Percentiles rank a stretch among this genome's conserved stretches.
Conservation (phyloP, 2,113 vertebrate species). For the Pavo muticus region DNA sequence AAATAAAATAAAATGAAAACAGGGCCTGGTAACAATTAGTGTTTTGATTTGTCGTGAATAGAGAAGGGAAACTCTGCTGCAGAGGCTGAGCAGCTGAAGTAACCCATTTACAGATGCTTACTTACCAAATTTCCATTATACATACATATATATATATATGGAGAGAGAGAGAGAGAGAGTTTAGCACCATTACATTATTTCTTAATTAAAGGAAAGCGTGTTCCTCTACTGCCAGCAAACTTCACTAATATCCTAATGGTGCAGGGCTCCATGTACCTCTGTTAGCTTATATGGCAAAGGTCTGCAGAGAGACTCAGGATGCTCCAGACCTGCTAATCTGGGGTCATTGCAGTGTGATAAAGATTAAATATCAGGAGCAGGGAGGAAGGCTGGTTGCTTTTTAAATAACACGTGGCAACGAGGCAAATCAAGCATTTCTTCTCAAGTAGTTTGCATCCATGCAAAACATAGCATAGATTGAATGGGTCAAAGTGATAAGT, state of each 20-base stretch:
- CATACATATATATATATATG: too few species aligned
- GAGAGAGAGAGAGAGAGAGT: too few species aligned
- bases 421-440: neutral
- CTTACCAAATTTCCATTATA: neutral
- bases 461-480: neutral
- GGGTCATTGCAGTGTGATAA: neutral
- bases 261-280: neutral
- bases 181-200: neutral
- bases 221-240: neutral
- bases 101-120: neutral
- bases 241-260: neutral
- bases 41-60: neutral
- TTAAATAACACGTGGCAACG: neutral
- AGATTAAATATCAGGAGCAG: neutral
- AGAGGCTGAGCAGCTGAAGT: neutral
- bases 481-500: neutral
- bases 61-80: neutral
- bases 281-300: neutral
- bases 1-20: neutral
- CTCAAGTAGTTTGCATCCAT: neutral
- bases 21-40: neutral
- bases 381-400: neutral
- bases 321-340: neutral
- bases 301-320: neutral
- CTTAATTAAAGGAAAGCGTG: neutral